Evolutionary conservation across 2,888 invertebrate genomes (phyloP).

Genomic region (Oeneis ivallda): DNA sequence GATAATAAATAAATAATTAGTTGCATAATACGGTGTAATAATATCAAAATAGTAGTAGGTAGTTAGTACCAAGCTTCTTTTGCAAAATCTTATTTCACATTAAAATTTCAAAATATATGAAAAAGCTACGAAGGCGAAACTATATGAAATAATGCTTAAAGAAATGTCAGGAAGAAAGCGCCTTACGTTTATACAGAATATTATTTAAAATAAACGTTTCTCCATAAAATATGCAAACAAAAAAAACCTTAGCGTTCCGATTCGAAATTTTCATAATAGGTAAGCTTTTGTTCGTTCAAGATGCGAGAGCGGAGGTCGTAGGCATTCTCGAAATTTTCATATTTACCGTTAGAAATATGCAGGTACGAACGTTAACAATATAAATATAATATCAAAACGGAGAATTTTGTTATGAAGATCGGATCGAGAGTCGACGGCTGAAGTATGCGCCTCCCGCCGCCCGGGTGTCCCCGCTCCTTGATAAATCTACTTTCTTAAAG

Average conservation of each 20-base stretch:
- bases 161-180: background rate
- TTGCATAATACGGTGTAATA: no score
- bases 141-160: background rate
- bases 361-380: constrained; percentile 81
- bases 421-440: constrained; percentile 76
- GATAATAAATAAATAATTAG: no score
- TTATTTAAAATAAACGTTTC: constrained; percentile 1
- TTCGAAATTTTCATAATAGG: constrained; percentile 70
- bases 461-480: constrained; percentile 52
- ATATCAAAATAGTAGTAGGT: no score
- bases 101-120: no score
- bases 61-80: no score
- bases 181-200: background rate
- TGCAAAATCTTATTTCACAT: no score
- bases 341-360: constrained; percentile 82
- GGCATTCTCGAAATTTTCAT: constrained; percentile 81
- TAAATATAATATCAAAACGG: constrained; percentile 82
- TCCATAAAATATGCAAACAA: constrained; percentile 25
- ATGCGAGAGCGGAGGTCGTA: constrained; percentile 65
- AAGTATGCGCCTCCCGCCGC: constrained; percentile 57
- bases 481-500: constrained; percentile 47
- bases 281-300: constrained; percentile 71
- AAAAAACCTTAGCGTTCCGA: constrained; percentile 40
- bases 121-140: background rate
- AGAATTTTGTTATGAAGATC: constrained; percentile 82